Evolutionary conservation across 2,113 vertebrate species (phyloP).

Genomic region (Leptobrachium ailaonicum): DNA sequence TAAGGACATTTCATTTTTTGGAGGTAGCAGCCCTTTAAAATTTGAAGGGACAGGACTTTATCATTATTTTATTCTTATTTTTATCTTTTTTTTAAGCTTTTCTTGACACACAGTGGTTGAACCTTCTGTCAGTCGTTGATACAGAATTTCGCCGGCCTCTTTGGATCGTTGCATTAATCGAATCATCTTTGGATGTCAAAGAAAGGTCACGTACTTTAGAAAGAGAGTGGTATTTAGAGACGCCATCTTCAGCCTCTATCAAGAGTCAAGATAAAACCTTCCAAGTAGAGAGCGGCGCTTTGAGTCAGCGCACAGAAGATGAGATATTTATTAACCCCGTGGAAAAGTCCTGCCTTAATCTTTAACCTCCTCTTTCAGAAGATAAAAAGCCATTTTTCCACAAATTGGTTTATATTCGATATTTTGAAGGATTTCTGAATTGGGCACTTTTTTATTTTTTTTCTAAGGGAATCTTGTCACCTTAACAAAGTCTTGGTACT

Average conservation of each 20-base stretch:
- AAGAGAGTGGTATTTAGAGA: background rate
- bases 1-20: too few species aligned
- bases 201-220: constrained; percentile 12
- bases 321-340: background rate
- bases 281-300: background rate
- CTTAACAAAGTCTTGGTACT: too few species aligned
- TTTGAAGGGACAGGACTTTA: background rate
- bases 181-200: constrained; percentile 15
- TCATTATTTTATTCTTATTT: too few species aligned
- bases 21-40: background rate
- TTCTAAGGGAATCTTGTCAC: too few species aligned
- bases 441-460: too few species aligned
- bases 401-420: background rate
- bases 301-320: background rate
- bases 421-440: too few species aligned
- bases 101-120: background rate
- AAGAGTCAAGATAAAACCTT: constrained; percentile 2
- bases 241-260: background rate
- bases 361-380: background rate
- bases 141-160: background rate
- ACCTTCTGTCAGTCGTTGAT: background rate
- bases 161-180: constrained; percentile 19
- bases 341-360: background rate
- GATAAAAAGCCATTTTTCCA: background rate
- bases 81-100: background rate